Evolutionary conservation across 2,888 invertebrate genomes (phyloP).

Genomic region (Xestia c-nigrum): DNA sequence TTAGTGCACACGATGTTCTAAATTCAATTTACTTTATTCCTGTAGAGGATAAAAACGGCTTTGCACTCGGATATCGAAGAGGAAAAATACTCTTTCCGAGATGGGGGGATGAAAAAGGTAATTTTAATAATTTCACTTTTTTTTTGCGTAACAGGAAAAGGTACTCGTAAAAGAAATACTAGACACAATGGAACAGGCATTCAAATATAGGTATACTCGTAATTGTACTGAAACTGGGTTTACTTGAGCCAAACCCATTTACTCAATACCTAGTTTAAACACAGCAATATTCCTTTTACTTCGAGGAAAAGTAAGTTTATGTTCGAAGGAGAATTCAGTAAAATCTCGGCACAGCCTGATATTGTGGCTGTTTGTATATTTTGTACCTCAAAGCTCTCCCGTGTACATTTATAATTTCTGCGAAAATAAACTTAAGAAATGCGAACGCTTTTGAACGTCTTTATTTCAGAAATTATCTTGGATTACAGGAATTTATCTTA

Average conservation of each 20-base stretch:
- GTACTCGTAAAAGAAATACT: background rate
- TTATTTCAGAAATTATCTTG: conserved; percentile 36
- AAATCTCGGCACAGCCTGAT: conserved; percentile 10
- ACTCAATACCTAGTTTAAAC: background rate
- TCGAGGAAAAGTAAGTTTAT: conserved; percentile 10
- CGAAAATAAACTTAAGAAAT: conserved; percentile 40
- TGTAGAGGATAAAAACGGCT: too few relatives aligned
- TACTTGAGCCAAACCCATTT: background rate
- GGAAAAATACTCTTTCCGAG: too few relatives aligned
- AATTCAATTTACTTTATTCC: too few relatives aligned
- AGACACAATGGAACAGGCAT: background rate
- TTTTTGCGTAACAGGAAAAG: too few relatives aligned
- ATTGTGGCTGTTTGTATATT: conserved; percentile 5
- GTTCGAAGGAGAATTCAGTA: background rate
- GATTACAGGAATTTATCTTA: conserved; percentile 28
- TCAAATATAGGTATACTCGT: background rate
- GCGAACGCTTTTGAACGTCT: conserved; percentile 31
- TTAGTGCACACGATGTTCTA: too few relatives aligned
- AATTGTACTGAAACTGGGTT: background rate
- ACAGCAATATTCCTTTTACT: conserved; percentile 18
- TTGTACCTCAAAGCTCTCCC: conserved; percentile 12
- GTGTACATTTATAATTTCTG: conserved; percentile 52
- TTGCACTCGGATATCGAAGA: too few relatives aligned
- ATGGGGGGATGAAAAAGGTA: too few relatives aligned
- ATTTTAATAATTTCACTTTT: too few relatives aligned